Conservation (phyloP, 2,888 invertebrate species). For the Carterocephalus palaemon region DNA sequence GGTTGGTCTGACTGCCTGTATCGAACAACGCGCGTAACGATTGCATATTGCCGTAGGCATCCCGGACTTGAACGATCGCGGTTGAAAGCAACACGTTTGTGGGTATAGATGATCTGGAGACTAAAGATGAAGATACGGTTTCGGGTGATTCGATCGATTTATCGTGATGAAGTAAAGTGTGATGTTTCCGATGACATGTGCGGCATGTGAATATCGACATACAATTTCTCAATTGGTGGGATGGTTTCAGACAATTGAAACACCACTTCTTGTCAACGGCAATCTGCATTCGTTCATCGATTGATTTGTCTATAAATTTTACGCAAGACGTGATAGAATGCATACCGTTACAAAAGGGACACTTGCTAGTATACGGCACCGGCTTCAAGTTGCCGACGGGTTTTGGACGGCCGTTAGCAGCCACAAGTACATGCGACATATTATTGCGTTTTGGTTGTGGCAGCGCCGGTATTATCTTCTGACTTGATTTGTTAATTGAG, state of each 20-base stretch:
- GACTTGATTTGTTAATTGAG: not conserved
- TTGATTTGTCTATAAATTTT: constrained; percentile 10
- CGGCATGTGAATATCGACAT: constrained; percentile 11
- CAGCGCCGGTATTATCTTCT: too few relatives aligned
- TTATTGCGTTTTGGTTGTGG: not conserved
- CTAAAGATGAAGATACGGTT: constrained; percentile 5
- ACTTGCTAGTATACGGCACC: not conserved
- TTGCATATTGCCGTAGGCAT: constrained; percentile 15
- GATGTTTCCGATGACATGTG: constrained; percentile 14
- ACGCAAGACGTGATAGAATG: constrained; percentile 14
- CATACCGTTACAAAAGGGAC: constrained; percentile 2
- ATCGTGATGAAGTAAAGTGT: constrained; percentile 16
- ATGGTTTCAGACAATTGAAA: constrained; percentile 14
- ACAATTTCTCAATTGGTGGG: constrained; percentile 10
- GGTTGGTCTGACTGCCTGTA: constrained; percentile 21
- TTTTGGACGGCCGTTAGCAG: not conserved
- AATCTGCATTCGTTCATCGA: constrained; percentile 16
- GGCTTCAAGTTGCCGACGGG: not conserved
- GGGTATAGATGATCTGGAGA: constrained; percentile 1
- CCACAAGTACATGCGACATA: not conserved
- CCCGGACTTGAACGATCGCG: constrained; percentile 13
- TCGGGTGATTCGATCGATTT: constrained; percentile 1
- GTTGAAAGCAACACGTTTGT: constrained; percentile 17
- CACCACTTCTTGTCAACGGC: constrained; percentile 10
- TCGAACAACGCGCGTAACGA: constrained; percentile 20